Conservation (phyloP, 2,113 vertebrate genomes). For the Lates calcarifer region DNA sequence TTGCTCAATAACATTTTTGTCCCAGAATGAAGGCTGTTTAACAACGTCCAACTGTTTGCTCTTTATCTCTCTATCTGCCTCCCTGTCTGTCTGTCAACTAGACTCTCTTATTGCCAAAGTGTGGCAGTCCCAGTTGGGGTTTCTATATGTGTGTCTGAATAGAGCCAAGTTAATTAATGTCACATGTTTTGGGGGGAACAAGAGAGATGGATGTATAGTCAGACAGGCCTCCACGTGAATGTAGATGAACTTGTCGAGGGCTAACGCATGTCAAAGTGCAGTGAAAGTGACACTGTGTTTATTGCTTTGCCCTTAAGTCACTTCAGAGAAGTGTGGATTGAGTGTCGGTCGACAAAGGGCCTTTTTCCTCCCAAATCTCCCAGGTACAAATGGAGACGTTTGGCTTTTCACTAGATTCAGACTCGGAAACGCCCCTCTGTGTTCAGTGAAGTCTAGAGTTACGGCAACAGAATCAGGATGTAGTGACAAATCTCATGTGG, state of each 20-base stretch:
- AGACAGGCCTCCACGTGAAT: not conserved
- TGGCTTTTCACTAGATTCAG: slow-evolving; percentile 4
- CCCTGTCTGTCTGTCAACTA: slow-evolving; percentile 26
- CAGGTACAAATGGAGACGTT: slow-evolving; percentile 38
- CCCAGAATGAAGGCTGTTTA: slow-evolving; percentile 10
- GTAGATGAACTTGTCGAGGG: slow-evolving; percentile 47
- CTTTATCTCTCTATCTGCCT: slow-evolving; percentile 35
- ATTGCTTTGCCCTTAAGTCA: slow-evolving; percentile 66
- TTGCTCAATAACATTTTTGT: slow-evolving; percentile 25
- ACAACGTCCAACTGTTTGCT: slow-evolving; percentile 36
- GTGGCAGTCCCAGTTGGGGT: slow-evolving; percentile 33
- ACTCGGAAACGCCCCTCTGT: slow-evolving; percentile 13
- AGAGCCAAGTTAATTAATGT: slow-evolving; percentile 47
- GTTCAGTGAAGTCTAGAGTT: slow-evolving; percentile 38
- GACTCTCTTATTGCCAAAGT: slow-evolving; percentile 4
- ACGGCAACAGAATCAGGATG: slow-evolving; percentile 10
- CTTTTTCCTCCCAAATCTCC: slow-evolving; percentile 54
- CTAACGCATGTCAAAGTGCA: slow-evolving; percentile 44
- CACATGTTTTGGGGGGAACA: slow-evolving; percentile 49
- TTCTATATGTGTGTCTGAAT: slow-evolving; percentile 55
- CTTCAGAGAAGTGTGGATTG: slow-evolving; percentile 48
- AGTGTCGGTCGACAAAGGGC: slow-evolving; percentile 50
- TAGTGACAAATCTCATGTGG: slow-evolving; percentile 17
- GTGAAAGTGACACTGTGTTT: slow-evolving; percentile 68
- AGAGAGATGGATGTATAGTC: not conserved